Conservation (phyloP, 2,113 vertebrate species). For the Leptobrachium leishanense region DNA sequence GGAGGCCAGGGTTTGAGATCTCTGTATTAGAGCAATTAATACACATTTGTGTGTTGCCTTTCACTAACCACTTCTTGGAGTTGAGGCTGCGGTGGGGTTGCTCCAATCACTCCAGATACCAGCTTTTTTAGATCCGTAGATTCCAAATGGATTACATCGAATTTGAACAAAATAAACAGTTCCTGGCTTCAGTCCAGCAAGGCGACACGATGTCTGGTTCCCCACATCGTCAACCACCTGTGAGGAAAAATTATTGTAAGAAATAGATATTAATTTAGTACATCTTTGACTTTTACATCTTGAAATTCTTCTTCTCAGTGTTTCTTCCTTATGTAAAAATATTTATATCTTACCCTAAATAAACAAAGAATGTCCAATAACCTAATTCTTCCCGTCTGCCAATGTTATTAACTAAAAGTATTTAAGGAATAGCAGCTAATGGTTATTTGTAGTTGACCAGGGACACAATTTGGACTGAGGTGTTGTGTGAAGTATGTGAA, state of each 20-base stretch:
- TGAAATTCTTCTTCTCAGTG: neutral
- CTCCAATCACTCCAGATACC: conserved; percentile 98
- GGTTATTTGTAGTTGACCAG: too few species aligned
- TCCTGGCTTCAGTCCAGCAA: conserved; percentile 88
- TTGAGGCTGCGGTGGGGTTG: conserved; percentile 92
- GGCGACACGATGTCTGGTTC: conserved; percentile 91
- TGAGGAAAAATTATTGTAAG: neutral
- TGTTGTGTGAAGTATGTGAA: too few species aligned
- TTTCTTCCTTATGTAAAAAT: neutral
- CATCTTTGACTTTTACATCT: too few species aligned
- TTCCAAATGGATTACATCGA: conserved; percentile 93
- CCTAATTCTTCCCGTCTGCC: too few species aligned
- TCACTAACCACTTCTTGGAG: conserved; percentile 87
- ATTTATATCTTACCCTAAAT: neutral
- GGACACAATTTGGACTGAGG: too few species aligned
- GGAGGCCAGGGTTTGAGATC: too few species aligned
- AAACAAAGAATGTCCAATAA: too few species aligned
- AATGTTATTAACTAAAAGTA: too few species aligned
- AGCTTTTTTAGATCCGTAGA: conserved; percentile 92
- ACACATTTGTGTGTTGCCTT: too few species aligned
- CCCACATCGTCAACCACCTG: conserved; percentile 95
- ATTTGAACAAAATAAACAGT: conserved; percentile 98
- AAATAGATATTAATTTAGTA: neutral
- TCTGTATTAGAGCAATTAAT: too few species aligned
- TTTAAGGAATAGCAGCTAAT: too few species aligned